Evolutionary conservation across 2,888 invertebrate species (phyloP), one percentile per base, ranked within the genome.

Genomic region (Drosophila picticornis): DNA sequence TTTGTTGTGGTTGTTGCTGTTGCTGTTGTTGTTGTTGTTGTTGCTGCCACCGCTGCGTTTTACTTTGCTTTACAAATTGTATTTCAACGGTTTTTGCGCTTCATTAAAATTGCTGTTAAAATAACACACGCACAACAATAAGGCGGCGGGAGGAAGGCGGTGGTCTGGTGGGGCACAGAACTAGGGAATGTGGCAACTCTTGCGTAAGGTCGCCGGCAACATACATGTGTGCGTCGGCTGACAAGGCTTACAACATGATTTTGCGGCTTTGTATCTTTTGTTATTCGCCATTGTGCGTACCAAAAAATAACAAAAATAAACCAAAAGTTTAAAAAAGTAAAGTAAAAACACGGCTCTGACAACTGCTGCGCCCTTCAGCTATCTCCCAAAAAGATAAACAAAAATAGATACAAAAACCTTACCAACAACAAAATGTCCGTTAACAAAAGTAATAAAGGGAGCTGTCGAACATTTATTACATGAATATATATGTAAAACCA

Each of bases 71-170:
- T 84, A 84, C 85, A 89, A 85, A 89, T 84, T 85, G 89, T 89
- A 77, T 84, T 88, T 84, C 85, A 82, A 87, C 85, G 90, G 88
- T 89, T 85, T 85, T 85, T 84, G 84, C 90, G 85, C 85, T 85
- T 85, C 90, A 85, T 85, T 85, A 85, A 85, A 85, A 89, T 84
- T 85, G 85, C 88, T 89, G 90, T 89, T 89, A 84, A 84, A 85
- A 84, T 89, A 89, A 87, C 88, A 82, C 84, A 86, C 89, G 87
- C 75, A 80, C 76, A 67, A 53, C 64, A 55, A 53, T 40, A 72
- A 58, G 62, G 34, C 27, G 46, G 58, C 22, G 43, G 53, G 31
- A 43, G 19, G 11, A 16, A 55, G 53, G 25, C 43, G 16, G 27
- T 0, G 61, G 16, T 34, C 5, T 11, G 25, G 6, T 25, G 11